Conservation (phyloP, 2,888 invertebrate genomes). For the Apodemia hepburni region DNA sequence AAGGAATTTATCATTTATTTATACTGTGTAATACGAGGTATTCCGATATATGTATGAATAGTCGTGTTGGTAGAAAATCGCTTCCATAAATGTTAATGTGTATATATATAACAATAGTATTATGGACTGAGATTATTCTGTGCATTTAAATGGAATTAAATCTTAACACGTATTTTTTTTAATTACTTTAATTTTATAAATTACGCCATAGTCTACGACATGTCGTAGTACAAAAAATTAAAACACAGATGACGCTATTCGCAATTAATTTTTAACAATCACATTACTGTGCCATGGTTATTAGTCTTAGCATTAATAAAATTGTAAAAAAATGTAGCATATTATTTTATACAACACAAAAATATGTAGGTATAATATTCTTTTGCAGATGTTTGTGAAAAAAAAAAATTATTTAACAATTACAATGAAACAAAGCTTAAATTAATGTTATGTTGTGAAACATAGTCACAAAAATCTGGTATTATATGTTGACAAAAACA, state of each 20-base stretch:
- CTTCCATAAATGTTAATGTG: constrained; percentile 60
- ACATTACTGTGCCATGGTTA: constrained; percentile 45
- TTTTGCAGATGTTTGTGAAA: not conserved
- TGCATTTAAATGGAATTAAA: constrained; percentile 54
- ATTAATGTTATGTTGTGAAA: constrained; percentile 18
- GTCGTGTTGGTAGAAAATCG: constrained; percentile 55
- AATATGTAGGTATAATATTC: constrained; percentile 11
- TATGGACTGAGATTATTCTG: constrained; percentile 73
- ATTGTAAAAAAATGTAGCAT: constrained; percentile 11
- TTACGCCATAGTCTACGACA: not conserved
- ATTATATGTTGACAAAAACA: constrained; percentile 59
- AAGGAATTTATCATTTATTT: constrained; percentile 65
- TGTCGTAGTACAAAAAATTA: not conserved
- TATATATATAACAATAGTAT: constrained; percentile 58
- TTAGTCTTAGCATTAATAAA: constrained; percentile 10
- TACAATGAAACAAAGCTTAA: not conserved
- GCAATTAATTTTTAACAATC: constrained; percentile 20
- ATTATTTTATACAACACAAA: constrained; percentile 12
- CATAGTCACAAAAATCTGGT: constrained; percentile 28
- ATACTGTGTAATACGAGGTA: constrained; percentile 77
- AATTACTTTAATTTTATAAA: constrained; percentile 4
- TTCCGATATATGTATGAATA: constrained; percentile 67
- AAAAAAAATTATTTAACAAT: constrained; percentile 23
- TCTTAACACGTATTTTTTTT: constrained; percentile 10
- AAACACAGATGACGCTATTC: constrained; percentile 32